Percentiles rank a stretch among this genome's conserved stretches.
Evolutionary conservation across 1,140 invertebrate species (phyloP).

Genomic region (Idris sp.): DNA sequence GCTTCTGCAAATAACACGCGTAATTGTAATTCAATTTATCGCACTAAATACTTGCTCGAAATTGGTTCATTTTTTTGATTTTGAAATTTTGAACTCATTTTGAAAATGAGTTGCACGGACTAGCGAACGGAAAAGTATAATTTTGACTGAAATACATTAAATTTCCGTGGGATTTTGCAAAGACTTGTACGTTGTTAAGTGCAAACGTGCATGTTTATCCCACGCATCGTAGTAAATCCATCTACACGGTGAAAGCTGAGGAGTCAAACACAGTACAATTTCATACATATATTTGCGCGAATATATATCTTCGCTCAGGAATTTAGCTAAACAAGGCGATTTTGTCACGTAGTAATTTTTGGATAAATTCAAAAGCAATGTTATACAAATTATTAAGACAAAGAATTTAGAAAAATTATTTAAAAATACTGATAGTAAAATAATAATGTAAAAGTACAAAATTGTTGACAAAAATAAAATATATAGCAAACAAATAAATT

Average conservation of each 20-base stretch:
- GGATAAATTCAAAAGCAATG: conserved; percentile 37
- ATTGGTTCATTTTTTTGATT: conserved; percentile 15
- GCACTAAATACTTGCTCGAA: conserved; percentile 12
- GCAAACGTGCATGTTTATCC: conserved; percentile 57
- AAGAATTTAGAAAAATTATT: too few relatives aligned
- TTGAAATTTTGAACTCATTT: neutral
- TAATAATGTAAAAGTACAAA: too few relatives aligned
- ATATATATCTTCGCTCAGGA: conserved; percentile 39
- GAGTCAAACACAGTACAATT: conserved; percentile 50
- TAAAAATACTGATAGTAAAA: too few relatives aligned
- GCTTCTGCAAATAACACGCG: conserved; percentile 3
- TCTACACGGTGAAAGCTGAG: conserved; percentile 50
- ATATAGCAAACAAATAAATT: too few relatives aligned
- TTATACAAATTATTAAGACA: too few relatives aligned
- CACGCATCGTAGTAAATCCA: conserved; percentile 59
- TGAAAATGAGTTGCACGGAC: conserved; percentile 28
- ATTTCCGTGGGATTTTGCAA: conserved; percentile 51
- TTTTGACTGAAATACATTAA: conserved; percentile 26
- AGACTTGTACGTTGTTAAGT: conserved; percentile 43
- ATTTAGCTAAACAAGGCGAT: conserved; percentile 51
- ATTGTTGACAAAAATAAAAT: too few relatives aligned
- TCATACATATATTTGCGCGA: conserved; percentile 30
- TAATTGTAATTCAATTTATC: conserved; percentile 35
- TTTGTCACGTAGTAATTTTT: conserved; percentile 51
- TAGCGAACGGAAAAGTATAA: conserved; percentile 10